Percentiles rank a stretch among this genome's conserved stretches.
Conservation (phyloP, 2,113 vertebrate genomes). For the Tragulus kanchil region DNA sequence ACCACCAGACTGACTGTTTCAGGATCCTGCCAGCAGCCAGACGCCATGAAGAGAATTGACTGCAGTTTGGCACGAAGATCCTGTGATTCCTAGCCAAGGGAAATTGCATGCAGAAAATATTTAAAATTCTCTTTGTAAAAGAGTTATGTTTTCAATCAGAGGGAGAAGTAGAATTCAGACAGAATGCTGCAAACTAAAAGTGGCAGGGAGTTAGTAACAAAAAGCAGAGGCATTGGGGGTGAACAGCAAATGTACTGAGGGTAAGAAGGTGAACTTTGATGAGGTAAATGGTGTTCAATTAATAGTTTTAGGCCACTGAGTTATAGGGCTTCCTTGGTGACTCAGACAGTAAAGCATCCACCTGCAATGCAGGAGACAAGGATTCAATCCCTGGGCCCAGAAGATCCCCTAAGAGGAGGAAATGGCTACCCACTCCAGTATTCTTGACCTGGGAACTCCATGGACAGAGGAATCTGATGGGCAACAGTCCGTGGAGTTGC, state of each 20-base stretch:
- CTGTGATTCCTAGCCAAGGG: conserved; percentile 82
- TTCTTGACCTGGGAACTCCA: too few relatives aligned
- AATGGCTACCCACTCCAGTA: too few relatives aligned
- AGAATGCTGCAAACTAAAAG: conserved; percentile 69
- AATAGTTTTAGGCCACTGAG: neutral
- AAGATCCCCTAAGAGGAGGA: too few relatives aligned
- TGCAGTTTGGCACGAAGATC: conserved; percentile 82
- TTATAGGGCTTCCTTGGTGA: too few relatives aligned
- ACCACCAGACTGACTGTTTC: conserved; percentile 82
- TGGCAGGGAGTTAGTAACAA: conserved; percentile 25
- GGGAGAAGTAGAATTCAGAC: conserved; percentile 64
- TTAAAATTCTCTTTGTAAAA: conserved; percentile 85
- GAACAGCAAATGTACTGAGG: accelerated
- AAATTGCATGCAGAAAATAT: conserved; percentile 84
- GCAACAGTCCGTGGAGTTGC: too few relatives aligned
- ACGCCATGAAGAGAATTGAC: conserved; percentile 84
- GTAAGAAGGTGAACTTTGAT: conserved; percentile 27
- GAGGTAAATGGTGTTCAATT: neutral
- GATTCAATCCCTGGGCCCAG: too few relatives aligned
- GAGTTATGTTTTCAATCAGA: conserved; percentile 78
- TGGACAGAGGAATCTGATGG: too few relatives aligned
- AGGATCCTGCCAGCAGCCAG: conserved; percentile 84
- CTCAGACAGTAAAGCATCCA: too few relatives aligned
- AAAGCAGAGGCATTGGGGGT: neutral
- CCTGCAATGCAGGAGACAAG: too few relatives aligned